Conservation (phyloP, 2,888 invertebrate genomes). For the Sialis lutaria region DNA sequence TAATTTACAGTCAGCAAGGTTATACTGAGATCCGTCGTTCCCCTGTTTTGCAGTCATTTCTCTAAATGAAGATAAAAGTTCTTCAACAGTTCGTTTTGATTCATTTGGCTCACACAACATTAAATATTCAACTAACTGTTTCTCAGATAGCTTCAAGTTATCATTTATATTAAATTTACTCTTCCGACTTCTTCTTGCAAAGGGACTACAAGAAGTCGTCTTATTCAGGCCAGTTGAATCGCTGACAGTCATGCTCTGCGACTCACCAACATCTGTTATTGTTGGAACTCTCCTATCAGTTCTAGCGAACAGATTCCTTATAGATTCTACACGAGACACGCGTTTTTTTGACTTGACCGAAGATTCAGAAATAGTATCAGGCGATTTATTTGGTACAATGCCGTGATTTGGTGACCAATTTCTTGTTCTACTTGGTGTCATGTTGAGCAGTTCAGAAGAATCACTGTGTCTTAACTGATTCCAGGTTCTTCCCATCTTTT, state of each 20-base stretch:
- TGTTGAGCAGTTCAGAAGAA: slow-evolving; percentile 32
- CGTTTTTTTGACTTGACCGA: slow-evolving; percentile 13
- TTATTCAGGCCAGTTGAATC: not conserved
- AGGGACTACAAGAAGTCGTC: slow-evolving; percentile 1
- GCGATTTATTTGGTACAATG: not conserved
- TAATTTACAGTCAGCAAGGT: slow-evolving; percentile 9
- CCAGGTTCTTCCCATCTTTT: slow-evolving; percentile 39
- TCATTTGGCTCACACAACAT: slow-evolving; percentile 19
- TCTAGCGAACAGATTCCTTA: slow-evolving; percentile 30
- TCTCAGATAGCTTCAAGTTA: slow-evolving; percentile 19
- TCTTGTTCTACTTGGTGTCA: slow-evolving; percentile 23
- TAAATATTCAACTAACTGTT: slow-evolving; percentile 22
- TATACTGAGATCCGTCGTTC: slow-evolving; percentile 8
- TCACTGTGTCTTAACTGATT: slow-evolving; percentile 39
- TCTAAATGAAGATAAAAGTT: slow-evolving; percentile 11
- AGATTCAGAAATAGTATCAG: not conserved
- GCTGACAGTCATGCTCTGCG: not conserved
- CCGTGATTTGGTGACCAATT: slow-evolving; percentile 26
- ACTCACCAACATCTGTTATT: not conserved
- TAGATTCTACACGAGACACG: slow-evolving; percentile 33
- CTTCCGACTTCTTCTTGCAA: not conserved
- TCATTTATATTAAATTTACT: slow-evolving; percentile 12
- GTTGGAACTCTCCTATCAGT: slow-evolving; percentile 12
- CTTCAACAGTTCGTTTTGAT: slow-evolving; percentile 16
- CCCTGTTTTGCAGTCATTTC: slow-evolving; percentile 13